Conservation (phyloP, 2,888 invertebrate genomes). For the Eilema griseolum region DNA sequence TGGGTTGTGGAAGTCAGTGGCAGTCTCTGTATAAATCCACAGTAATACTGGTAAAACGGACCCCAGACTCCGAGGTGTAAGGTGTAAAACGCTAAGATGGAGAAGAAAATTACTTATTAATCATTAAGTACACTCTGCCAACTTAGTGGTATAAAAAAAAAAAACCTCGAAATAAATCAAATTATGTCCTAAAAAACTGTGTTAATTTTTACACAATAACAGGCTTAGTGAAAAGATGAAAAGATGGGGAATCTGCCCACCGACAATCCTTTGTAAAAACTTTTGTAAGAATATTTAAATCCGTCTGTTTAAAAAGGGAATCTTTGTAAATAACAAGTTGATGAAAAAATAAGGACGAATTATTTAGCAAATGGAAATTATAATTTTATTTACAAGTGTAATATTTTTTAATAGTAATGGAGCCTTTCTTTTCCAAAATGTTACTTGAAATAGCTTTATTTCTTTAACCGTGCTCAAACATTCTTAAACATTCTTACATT, state of each 20-base stretch:
- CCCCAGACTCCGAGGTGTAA: too few species aligned
- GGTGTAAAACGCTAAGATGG: too few species aligned
- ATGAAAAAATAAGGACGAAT: not conserved
- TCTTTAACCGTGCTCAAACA: too few species aligned
- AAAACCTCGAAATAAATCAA: not conserved
- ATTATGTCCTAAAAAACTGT: not conserved
- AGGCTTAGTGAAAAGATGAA: not conserved
- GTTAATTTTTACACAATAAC: conserved; percentile 1
- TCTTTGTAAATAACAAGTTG: not conserved
- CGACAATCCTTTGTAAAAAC: not conserved
- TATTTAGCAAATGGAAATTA: not conserved
- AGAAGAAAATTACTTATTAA: too few species aligned
- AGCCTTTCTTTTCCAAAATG: not conserved
- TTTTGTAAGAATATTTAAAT: conserved; percentile 2
- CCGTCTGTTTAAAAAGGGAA: not conserved
- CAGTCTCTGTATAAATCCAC: too few species aligned
- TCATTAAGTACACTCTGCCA: too few species aligned
- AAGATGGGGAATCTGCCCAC: too few species aligned
- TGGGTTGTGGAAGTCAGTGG: too few species aligned
- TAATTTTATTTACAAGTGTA: not conserved
- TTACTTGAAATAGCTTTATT: too few species aligned
- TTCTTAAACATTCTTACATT: too few species aligned
- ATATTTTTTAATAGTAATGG: not conserved
- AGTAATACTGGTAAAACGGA: too few species aligned
- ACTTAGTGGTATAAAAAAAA: too few species aligned